Evolutionary conservation across 2,113 vertebrate species (phyloP).

Genomic region (Coreoperca whiteheadi): DNA sequence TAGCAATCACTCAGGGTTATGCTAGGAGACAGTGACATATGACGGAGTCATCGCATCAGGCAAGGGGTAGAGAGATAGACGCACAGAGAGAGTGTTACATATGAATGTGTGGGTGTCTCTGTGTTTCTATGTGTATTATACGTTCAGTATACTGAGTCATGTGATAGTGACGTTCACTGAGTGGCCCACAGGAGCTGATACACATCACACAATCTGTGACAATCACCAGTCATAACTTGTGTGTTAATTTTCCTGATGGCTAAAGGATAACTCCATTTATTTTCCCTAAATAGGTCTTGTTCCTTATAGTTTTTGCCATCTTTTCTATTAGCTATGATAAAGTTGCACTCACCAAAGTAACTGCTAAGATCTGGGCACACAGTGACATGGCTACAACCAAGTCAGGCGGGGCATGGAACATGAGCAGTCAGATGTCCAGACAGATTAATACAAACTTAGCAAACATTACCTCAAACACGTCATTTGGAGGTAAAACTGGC

Average conservation of each 20-base stretch:
- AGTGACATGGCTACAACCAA: neutral
- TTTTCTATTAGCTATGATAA: neutral
- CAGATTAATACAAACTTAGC: neutral
- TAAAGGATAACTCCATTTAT: neutral
- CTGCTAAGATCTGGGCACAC: no score
- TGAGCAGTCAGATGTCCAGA: neutral
- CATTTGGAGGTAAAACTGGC: neutral
- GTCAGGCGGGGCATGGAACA: neutral
- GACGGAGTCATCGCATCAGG: constrained; percentile 60
- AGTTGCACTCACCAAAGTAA: neutral
- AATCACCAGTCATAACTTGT: neutral
- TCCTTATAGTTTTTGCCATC: neutral
- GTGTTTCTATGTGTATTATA: constrained; percentile 34
- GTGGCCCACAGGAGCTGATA: constrained; percentile 64
- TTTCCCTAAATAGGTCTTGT: neutral
- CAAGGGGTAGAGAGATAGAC: constrained; percentile 3
- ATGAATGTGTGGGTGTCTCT: constrained; percentile 26
- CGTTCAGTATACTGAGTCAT: constrained; percentile 36
- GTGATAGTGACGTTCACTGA: constrained; percentile 59
- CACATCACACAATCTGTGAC: constrained; percentile 21
- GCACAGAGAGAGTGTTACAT: constrained; percentile 9
- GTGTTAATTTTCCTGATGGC: neutral
- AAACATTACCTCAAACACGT: neutral
- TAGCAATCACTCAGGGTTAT: constrained; percentile 84
- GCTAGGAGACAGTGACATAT: constrained; percentile 79